Evolutionary conservation across 2,888 invertebrate genomes (phyloP).

Genomic region (Rhopalosiphum nymphaeae): DNA sequence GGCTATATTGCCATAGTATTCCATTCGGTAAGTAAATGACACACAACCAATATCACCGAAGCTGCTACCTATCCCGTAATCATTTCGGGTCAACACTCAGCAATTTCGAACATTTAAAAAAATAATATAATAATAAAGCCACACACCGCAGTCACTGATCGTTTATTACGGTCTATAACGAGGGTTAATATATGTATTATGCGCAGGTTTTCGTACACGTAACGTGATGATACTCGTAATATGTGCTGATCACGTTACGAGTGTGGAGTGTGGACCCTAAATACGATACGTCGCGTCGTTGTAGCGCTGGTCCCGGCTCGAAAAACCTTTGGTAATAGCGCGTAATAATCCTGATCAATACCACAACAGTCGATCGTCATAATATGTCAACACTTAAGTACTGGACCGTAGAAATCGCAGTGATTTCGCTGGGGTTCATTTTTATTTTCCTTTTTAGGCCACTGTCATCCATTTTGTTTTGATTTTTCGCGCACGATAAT

Average conservation of each 20-base stretch:
- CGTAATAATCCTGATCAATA: not conserved
- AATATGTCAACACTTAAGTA: not conserved
- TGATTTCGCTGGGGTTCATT: not conserved
- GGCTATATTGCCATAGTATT: not conserved
- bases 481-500: not conserved
- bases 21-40: not conserved
- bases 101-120: not conserved
- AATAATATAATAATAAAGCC: not conserved
- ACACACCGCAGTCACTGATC: not conserved
- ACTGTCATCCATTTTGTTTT: not conserved
- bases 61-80: not conserved
- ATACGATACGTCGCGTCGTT: not conserved
- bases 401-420: not conserved
- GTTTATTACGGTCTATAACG: not conserved
- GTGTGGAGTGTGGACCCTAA: not conserved
- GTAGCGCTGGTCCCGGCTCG: not conserved
- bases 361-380: not conserved
- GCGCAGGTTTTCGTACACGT: not conserved
- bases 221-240: not conserved
- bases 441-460: not conserved
- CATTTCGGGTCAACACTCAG: not conserved
- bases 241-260: not conserved
- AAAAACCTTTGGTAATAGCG: not conserved
- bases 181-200: not conserved
- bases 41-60: not conserved